Evolutionary conservation across 1,140 invertebrate genomes (phyloP).

Genomic region (Dendroctonus ponderosae): DNA sequence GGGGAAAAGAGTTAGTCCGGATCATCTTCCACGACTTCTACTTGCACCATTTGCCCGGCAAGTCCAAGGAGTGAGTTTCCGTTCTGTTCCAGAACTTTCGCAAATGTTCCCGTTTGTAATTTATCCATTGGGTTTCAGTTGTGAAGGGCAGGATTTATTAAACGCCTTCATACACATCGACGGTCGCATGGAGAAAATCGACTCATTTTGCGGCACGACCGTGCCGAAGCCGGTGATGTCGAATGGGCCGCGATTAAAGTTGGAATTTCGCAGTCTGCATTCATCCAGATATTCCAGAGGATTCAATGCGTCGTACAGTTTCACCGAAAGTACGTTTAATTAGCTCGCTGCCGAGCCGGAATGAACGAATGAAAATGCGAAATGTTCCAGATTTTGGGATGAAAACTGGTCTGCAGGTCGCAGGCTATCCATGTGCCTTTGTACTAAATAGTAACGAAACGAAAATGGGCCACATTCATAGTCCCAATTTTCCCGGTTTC

Average conservation of each 20-base stretch:
- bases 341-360: background rate
- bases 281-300: conserved; percentile 73
- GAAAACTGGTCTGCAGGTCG: conserved; percentile 69
- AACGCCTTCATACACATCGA: conserved; percentile 76
- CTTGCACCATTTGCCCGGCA: conserved; percentile 58
- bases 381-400: conserved; percentile 71
- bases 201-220: conserved; percentile 77
- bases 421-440: conserved; percentile 76
- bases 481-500: conserved; percentile 89
- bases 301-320: conserved; percentile 83
- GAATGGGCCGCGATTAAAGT: conserved; percentile 74
- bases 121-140: conserved; percentile 57
- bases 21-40: conserved; percentile 76
- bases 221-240: conserved; percentile 85
- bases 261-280: conserved; percentile 76
- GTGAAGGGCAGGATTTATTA: conserved; percentile 72
- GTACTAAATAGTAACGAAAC: conserved; percentile 77
- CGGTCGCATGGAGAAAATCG: conserved; percentile 76
- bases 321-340: conserved; percentile 79
- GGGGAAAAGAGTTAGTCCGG: conserved; percentile 76
- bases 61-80: conserved; percentile 60
- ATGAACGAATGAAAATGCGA: background rate
- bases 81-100: background rate
- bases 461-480: conserved; percentile 79
- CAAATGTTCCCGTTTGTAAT: background rate